Base-by-base conservation (phyloP, 2,113 vertebrate species). In the Ariopsis seemanni region DNA sequence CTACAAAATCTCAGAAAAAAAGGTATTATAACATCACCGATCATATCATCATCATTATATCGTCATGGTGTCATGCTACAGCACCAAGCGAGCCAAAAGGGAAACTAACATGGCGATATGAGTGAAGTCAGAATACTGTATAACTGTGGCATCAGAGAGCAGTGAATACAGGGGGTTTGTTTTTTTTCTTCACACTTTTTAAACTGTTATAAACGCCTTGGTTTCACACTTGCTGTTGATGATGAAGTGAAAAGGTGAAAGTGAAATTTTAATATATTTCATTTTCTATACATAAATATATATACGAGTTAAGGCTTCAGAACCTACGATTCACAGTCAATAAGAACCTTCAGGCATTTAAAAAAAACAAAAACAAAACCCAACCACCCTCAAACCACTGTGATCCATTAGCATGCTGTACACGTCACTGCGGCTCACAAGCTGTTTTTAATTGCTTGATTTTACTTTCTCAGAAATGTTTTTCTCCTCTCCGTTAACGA, bases 361-460 rank as follows among this genome's bases (percentile, higher is more conserved):
- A 1, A 25, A 10, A 75, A 27, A 5, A 69, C 1, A 69, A 62
- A 63, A 63, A 17, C 17, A 18, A 12, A 4, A 78, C 22, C 50
- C n/a, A 53, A 11, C 53, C 48, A 5, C 53, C 14, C 75, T 7
- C 20, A 7, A 72, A 55, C 2, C 0, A 1, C 5, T 27, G 75
- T 14, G 74, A 63, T 82, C 63, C 80, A 25, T 75, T 85, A 53
- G 1, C 63, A 58, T 57, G 42, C 77, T 58, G 57, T 58, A 57
- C 55, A 58, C 17, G 1, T 7, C 27, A 25, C 27, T 69, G 63
- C 18, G 57, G 4, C 42, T 34, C 60, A n/a, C 50, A 69, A 11
- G 83, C n/a, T 74, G 57, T n/a, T 48, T 67, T 53, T 74, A 74
- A 42, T 63, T 65, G 74, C 34, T 86, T 42, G 52, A 17, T 55